phyloP scores from a whole-genome alignment of 2,113 vertebrate species.

The Mandrillus leucophaeus region DNA sequence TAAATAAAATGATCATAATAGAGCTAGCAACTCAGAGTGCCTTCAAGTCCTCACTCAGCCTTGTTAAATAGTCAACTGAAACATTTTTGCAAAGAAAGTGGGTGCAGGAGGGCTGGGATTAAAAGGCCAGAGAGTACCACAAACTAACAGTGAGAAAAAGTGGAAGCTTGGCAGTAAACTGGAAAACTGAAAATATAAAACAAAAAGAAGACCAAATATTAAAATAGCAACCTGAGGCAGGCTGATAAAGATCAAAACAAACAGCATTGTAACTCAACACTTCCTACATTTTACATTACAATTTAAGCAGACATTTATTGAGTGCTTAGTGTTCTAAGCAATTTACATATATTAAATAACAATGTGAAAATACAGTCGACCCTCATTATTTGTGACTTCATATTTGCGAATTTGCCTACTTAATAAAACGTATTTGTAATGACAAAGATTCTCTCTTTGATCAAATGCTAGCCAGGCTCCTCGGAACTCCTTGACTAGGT shows the following conservation, averaged over 20 bases:
- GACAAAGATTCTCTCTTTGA: background rate
- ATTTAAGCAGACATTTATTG: background rate
- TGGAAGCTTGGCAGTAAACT: background rate
- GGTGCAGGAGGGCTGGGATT: background rate
- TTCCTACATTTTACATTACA: background rate
- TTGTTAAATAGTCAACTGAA: background rate
- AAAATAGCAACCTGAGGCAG: background rate
- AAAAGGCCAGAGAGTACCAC: background rate
- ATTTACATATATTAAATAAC: background rate
- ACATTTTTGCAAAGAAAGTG: background rate
- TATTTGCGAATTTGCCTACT: background rate
- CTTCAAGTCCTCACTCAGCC: background rate
- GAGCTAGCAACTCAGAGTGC: background rate
- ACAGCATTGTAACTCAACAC: background rate
- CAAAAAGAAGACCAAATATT: background rate
- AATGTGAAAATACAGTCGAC: background rate
- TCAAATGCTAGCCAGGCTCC: background rate
- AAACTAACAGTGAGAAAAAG: background rate
- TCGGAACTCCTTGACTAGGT: background rate
- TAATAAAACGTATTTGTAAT: background rate
- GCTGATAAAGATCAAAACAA: background rate
- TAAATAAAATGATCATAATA: background rate
- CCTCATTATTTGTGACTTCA: background rate
- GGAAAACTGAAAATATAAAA: background rate
- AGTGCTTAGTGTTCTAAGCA: background rate